Conservation (phyloP, 2,888 invertebrate species). For the Chloroclysta siterata region DNA sequence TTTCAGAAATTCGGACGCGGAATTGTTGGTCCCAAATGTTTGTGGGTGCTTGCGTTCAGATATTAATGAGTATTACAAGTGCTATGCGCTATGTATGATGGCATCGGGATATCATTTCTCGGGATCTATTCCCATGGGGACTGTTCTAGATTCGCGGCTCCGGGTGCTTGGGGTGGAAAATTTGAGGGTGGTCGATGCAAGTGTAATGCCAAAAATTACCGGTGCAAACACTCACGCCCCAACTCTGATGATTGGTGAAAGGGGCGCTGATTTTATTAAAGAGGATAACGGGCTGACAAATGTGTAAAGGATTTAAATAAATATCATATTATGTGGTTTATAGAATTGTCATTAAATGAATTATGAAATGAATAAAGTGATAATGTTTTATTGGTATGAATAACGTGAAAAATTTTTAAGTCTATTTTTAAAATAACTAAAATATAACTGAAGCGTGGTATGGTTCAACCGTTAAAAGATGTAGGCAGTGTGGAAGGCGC, state of each 20-base stretch:
- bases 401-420: too few species aligned
- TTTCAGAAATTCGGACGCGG: conserved; percentile 3
- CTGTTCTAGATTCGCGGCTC: conserved; percentile 41
- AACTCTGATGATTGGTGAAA: conserved; percentile 36
- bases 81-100: conserved; percentile 30
- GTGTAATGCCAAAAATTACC: conserved; percentile 36
- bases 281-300: conserved; percentile 20
- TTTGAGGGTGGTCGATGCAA: conserved; percentile 41
- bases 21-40: conserved; percentile 10
- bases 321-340: too few species aligned
- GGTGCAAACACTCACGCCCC: conserved; percentile 27
- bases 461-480: too few species aligned
- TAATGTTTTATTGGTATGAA: too few species aligned
- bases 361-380: too few species aligned
- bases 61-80: conserved; percentile 36
- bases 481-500: too few species aligned
- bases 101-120: conserved; percentile 33
- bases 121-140: conserved; percentile 41
- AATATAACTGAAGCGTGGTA: too few species aligned
- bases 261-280: conserved; percentile 36
- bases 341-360: too few species aligned
- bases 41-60: conserved; percentile 16
- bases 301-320: too few species aligned
- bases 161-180: conserved; percentile 32
- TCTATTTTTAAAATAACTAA: too few species aligned